Conservation (phyloP, 2,113 vertebrate genomes). For the Gasterosteus nipponicus region DNA sequence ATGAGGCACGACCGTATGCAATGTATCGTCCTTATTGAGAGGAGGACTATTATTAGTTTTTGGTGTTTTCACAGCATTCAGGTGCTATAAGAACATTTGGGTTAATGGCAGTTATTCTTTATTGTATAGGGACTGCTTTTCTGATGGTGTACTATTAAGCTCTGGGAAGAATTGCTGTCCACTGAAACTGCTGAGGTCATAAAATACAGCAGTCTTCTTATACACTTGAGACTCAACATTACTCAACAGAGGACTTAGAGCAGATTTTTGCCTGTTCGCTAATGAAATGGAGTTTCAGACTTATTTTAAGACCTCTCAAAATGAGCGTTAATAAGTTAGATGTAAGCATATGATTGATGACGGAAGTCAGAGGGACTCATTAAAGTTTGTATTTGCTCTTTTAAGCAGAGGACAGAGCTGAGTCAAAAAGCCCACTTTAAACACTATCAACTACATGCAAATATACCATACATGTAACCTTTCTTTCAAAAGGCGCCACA, state of each 20-base stretch:
- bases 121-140: background rate
- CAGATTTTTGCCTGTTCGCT: slow-evolving; percentile 18
- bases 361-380: slow-evolving; percentile 39
- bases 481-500: background rate
- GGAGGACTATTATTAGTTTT: background rate
- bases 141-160: background rate
- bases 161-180: background rate
- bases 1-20: background rate
- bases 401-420: slow-evolving; percentile 27
- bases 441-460: slow-evolving; percentile 3
- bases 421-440: background rate
- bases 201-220: slow-evolving; percentile 25
- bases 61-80: background rate
- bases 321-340: background rate
- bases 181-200: slow-evolving; percentile 19
- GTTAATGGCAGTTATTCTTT: background rate
- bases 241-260: slow-evolving; percentile 3
- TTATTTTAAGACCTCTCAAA: slow-evolving; percentile 7
- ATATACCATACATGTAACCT: background rate
- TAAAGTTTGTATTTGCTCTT: background rate
- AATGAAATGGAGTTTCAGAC: background rate
- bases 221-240: slow-evolving; percentile 24
- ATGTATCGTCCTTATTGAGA: background rate
- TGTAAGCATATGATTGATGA: background rate
- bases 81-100: background rate